phyloP scores from a whole-genome alignment of 2,113 vertebrate species.

The Caracal caracal region DNA sequence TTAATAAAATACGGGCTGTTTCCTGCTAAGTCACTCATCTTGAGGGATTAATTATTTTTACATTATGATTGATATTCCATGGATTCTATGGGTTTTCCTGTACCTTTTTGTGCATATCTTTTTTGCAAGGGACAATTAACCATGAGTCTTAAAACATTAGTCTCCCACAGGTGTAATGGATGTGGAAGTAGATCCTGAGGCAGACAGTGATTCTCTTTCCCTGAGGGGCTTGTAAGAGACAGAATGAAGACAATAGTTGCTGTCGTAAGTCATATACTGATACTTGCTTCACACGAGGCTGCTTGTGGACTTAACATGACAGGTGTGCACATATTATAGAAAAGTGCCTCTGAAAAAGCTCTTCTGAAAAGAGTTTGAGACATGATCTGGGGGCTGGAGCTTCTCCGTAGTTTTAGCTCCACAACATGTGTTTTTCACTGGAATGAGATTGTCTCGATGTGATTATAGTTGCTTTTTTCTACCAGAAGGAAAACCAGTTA shows the following conservation, averaged over 20 bases:
- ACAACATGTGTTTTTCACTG: neutral
- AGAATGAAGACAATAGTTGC: neutral
- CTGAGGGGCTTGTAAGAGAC: neutral
- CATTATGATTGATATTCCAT: constrained; percentile 82
- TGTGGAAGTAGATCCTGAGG: neutral
- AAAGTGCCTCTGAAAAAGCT: neutral
- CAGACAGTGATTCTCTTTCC: neutral
- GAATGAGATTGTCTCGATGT: neutral
- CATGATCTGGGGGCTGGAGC: neutral
- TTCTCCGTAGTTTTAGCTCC: neutral
- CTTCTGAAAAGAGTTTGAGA: neutral
- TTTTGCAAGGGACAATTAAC: constrained; percentile 77
- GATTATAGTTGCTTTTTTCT: neutral
- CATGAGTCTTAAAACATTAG: constrained; percentile 67
- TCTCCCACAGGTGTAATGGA: constrained; percentile 49
- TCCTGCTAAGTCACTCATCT: constrained; percentile 81
- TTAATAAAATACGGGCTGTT: constrained; percentile 82
- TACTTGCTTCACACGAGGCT: neutral
- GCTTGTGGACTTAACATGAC: neutral
- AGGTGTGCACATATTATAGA: neutral
- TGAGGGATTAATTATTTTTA: constrained; percentile 82
- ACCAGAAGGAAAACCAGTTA: constrained; percentile 54
- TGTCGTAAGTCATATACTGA: neutral
- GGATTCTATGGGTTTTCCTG: constrained; percentile 73
- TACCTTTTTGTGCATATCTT: constrained; percentile 71